Conservation (phyloP, 2,888 invertebrate genomes). For the Anodontia alba region DNA sequence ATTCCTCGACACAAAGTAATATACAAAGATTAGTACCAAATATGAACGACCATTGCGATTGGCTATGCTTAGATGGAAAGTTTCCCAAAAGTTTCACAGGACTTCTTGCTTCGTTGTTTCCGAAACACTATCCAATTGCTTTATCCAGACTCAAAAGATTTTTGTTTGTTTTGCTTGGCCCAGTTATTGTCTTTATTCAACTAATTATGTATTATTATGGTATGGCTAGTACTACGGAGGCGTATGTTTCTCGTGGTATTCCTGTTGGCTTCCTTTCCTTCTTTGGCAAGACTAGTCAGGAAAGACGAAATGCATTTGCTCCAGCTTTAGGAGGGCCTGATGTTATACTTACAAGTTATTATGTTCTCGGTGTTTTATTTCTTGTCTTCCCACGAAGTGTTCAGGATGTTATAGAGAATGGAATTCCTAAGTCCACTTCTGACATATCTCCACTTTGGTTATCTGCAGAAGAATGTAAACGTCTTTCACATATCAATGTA, state of each 20-base stretch:
- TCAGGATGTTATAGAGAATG: background rate
- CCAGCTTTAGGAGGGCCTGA: background rate
- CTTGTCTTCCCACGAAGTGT: conserved; percentile 8
- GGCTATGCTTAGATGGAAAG: background rate
- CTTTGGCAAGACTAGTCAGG: background rate
- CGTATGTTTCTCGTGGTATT: background rate
- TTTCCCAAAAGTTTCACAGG: background rate
- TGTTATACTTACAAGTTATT: background rate
- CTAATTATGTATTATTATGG: background rate
- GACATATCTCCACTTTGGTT: background rate
- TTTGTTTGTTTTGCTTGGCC: conserved; percentile 1
- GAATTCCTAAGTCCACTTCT: background rate
- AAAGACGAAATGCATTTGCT: background rate
- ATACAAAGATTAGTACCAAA: background rate
- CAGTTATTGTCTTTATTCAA: background rate
- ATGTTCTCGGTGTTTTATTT: background rate
- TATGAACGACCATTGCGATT: background rate
- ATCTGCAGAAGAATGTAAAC: background rate
- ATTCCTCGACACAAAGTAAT: background rate
- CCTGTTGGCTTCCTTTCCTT: background rate
- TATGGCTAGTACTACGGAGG: background rate
- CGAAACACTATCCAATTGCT: background rate
- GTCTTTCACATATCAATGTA: background rate
- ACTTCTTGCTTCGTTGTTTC: background rate
- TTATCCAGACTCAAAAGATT: background rate